phyloP scores from a whole-genome alignment of 2,113 vertebrate species.

The Amphiprion percula region DNA sequence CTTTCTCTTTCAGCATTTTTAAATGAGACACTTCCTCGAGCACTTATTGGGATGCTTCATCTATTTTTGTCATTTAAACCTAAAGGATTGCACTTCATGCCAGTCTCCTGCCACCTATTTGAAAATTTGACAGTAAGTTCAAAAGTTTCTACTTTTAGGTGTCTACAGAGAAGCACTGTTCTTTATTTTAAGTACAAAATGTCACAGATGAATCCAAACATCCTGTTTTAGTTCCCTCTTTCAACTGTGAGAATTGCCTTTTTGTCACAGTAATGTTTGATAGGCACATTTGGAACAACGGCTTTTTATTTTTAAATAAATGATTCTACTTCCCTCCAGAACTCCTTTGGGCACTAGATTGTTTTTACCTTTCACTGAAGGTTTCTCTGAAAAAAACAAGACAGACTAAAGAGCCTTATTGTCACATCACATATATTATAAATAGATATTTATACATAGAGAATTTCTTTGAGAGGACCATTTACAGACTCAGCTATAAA shows the following conservation, averaged over 20 bases:
- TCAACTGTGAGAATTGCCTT: constrained; percentile 60
- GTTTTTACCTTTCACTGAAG: constrained; percentile 36
- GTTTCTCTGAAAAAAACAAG: constrained; percentile 35
- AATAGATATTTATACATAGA: constrained; percentile 67
- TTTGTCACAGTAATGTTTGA: constrained; percentile 67
- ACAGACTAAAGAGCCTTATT: constrained; percentile 49
- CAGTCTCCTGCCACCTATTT: constrained; percentile 45
- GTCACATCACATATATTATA: constrained; percentile 61
- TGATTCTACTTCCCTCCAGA: constrained; percentile 63
- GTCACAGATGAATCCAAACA: constrained; percentile 58
- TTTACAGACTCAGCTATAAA: constrained; percentile 58
- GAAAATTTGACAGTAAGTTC: constrained; percentile 60
- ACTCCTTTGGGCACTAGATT: constrained; percentile 54
- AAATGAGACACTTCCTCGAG: constrained; percentile 50
- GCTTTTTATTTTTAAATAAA: constrained; percentile 80
- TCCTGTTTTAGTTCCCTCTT: constrained; percentile 68
- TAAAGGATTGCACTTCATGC: constrained; percentile 70
- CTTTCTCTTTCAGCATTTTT: constrained; percentile 33
- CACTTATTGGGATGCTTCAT: constrained; percentile 72
- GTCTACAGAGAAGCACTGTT: constrained; percentile 37
- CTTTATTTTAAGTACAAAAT: constrained; percentile 48
- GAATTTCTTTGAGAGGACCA: constrained; percentile 29
- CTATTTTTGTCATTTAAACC: constrained; percentile 58
- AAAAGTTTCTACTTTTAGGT: constrained; percentile 68
- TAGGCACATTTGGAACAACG: constrained; percentile 57